Base-by-base conservation (phyloP, 1,140 invertebrate species). In the Hylaeus anthracinus region DNA sequence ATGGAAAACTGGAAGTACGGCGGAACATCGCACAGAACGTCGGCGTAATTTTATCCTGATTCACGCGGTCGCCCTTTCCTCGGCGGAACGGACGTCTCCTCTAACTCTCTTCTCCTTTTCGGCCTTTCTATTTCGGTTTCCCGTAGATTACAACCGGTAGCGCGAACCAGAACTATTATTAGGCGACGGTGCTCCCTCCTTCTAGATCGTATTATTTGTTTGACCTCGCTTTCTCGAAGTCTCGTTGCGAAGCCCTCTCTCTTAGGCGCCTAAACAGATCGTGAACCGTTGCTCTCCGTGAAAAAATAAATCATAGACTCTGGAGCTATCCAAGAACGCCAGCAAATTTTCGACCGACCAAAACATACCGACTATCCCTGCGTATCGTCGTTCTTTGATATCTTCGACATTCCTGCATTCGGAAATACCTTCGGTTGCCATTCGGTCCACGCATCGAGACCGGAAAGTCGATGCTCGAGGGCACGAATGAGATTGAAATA, bases 181-280 rank as follows among this genome's bases (percentile, higher is more conserved):
- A 91, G 89, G 61, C 85, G 80, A 84, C 81, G 81, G 64, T 51
- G 55, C 77, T 86, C 84, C 81, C 77, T 70, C 65, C 78, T 84
- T 78, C 75, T 86, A 87, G 82, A 87, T 83, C 85, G 84, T 89
- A 86, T 88, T 90, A 90, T 91, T 91, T 91, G 86, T 91, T 90
- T 90, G 86, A 90, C 89, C 90, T 90, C 89, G 86, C 89, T 90
- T 82, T 85, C 84, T 83, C 83, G 77, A 58, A 26, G 55, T 74
- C 74, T 87, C 77, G 74, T 66, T 76, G 79, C 41, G 37, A 43
- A 58, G 72, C 66, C 58, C 78, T 60, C 69, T 76, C 82, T 63
- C 78, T 8, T 14, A 74, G 70, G 70, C 67, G 53, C 72, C 26
- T 56, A n/a, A 39, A 56, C 69, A 5, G 53, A 56, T 43, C 53